Base-by-base conservation (phyloP, 2,113 vertebrate species). In the Madoqua kirkii region DNA sequence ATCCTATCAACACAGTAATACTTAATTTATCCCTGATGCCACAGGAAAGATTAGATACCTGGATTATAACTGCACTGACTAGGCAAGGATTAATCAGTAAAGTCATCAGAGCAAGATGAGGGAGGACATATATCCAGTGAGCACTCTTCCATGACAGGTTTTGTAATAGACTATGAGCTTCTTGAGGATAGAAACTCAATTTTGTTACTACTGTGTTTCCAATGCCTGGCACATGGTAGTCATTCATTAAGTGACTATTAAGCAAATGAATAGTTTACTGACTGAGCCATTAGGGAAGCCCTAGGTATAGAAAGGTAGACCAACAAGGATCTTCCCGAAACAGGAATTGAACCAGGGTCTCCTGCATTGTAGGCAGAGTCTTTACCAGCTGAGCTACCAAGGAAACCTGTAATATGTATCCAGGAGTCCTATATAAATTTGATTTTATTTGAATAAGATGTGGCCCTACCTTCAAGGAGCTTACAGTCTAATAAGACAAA, bases 1-100 rank as follows among this genome's bases (percentile, higher is more conserved):
- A 96, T 96, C 85, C 59, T 93, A 86, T 84, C 94, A 97, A 91
- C 90, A 95, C 81, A 48, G 48, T 84, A 95, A 33, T 93, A 88
- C 19, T 96, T 86, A 91, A 91, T 97, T 95, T 93, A 79, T 86
- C 62, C 78, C 31, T 33, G 54, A 88, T 17, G 76, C 85, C 81
- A 92, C 55, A 57, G 43, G 23, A 95, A 11, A 96, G 48, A 96
- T 97, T 89, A 96, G 50, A 93, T 96, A 89, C 27, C 45, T 89
- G 62, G 74, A 62, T 94, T 91, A 57, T 86, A 67, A 50, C 29
- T 60, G 57, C 48, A 88, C 43, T 33, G 16, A 92, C 25, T 81
- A 94, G 57, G 50, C 90, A 31, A 89, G 14, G 4, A 87, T 92
- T 86, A 97, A 96, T 57, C 81, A 88, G 40, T 54, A 91, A 81